Evolutionary conservation across 2,888 invertebrate species (phyloP).

Genomic region (Diarsia rubi): DNA sequence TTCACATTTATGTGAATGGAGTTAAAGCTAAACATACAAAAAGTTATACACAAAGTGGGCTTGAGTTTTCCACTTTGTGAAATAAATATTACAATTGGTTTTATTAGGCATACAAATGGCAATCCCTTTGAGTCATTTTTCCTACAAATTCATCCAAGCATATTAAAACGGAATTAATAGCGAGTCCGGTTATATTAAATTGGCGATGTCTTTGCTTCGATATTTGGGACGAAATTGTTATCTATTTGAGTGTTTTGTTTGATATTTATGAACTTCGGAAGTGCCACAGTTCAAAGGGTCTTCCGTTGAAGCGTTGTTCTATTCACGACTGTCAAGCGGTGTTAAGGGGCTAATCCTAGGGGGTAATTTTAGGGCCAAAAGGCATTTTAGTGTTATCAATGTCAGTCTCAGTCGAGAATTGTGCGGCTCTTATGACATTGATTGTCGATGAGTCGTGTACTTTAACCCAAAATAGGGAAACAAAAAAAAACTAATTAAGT

Average conservation of each 20-base stretch:
- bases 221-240: not conserved
- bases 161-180: not conserved
- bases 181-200: constrained; percentile 7
- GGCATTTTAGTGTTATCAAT: not conserved
- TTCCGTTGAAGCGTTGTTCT: not conserved
- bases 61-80: not conserved
- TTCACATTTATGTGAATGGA: not conserved
- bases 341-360: too few relatives aligned
- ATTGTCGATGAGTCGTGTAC: not conserved
- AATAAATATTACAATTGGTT: not conserved
- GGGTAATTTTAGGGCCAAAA: not conserved
- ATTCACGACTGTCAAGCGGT: not conserved
- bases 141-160: not conserved
- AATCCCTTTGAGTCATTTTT: not conserved
- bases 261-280: not conserved
- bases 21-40: not conserved
- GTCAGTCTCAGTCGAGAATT: not conserved
- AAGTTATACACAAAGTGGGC: not conserved
- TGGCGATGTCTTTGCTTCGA: not conserved
- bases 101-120: not conserved
- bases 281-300: not conserved
- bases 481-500: too few relatives aligned
- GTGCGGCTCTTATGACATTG: not conserved
- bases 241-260: not conserved
- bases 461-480: too few relatives aligned